Percentiles rank a stretch among this genome's conserved stretches.
Conservation (phyloP, 1,140 invertebrate species). For the Vanessa atalanta region DNA sequence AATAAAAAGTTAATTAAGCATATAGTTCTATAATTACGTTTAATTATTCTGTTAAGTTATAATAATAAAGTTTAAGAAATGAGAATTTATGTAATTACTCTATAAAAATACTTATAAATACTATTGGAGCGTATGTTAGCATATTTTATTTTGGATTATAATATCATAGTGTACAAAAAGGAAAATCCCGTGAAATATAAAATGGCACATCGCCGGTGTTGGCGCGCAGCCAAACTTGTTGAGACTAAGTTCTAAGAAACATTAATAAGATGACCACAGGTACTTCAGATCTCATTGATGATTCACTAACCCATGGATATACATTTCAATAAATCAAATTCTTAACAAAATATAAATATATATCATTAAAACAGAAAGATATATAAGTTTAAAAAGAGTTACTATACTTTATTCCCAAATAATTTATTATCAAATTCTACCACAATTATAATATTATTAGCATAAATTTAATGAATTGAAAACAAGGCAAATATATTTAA, state of each 20-base stretch:
- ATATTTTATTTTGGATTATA: conserved; percentile 8
- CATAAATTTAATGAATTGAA: no score
- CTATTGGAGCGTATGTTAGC: no score
- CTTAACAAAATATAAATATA: not conserved
- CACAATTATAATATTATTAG: no score
- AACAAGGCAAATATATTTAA: no score
- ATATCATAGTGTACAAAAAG: conserved; percentile 5
- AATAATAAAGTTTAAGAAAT: not conserved
- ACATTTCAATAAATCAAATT: not conserved
- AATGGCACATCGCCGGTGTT: conserved; percentile 5
- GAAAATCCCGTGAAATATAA: conserved; percentile 5
- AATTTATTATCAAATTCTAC: no score
- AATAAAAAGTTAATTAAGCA: no score
- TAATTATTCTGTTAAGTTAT: no score
- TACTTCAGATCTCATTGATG: conserved; percentile 10
- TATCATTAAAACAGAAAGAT: no score
- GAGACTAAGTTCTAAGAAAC: conserved; percentile 27
- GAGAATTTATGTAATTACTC: not conserved
- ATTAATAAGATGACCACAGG: conserved; percentile 19
- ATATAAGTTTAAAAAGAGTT: no score
- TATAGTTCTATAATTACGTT: no score
- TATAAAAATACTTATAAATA: not conserved
- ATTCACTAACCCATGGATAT: not conserved
- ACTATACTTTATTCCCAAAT: no score
- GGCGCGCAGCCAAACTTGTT: conserved; percentile 9